These are phyloP conservation scores for Rousettus madagascariensis DNA, from an alignment of 2,797 vertebrate genomes.

Conservation along the genomic window DNA sequence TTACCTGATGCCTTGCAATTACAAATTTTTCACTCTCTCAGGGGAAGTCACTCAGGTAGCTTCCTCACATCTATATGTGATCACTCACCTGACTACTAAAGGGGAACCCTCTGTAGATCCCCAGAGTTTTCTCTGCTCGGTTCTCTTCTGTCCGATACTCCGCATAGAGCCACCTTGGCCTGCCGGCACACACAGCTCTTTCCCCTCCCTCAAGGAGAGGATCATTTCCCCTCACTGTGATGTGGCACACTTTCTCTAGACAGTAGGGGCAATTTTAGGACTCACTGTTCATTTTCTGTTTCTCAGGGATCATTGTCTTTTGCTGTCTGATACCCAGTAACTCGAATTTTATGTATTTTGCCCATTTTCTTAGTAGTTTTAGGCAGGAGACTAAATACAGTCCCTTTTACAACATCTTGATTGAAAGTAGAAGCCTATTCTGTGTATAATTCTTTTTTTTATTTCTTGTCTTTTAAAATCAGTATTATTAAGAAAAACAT, in stretches of 20 bases:
- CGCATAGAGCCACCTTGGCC: background rate
- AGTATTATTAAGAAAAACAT: background rate
- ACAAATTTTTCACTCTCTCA: background rate
- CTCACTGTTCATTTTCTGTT: background rate
- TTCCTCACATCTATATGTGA: background rate
- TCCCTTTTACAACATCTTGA: background rate
- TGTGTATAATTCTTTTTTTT: background rate
- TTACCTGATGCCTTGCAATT: background rate
- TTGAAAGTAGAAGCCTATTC: background rate
- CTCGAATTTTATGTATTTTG: background rate
- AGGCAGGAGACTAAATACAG: background rate
- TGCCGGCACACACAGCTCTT: background rate
- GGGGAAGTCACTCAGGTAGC: background rate
- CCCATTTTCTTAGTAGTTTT: background rate
- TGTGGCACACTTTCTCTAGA: background rate
- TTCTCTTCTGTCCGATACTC: background rate
- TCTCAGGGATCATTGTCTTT: background rate
- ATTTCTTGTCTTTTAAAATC: background rate
- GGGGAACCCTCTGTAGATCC: background rate
- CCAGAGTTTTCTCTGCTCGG: background rate
- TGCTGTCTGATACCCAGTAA: background rate
- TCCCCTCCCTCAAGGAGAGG: background rate
- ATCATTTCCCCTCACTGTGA: fast-evolving
- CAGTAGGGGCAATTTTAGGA: background rate
- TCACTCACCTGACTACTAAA: background rate